Evolutionary conservation across 2,888 invertebrate species (phyloP).

Genomic region (Conus canariensis): DNA sequence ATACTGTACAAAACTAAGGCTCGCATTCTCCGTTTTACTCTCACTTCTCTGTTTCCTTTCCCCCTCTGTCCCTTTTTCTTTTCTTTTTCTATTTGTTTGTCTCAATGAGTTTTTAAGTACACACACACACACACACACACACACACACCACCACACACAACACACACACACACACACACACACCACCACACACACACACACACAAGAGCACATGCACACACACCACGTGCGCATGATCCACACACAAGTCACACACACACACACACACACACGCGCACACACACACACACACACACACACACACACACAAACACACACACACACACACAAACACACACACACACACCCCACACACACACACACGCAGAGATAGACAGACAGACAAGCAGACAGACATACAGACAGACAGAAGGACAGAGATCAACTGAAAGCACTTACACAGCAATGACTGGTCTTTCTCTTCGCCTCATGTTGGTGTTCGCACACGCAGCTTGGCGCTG

Average conservation of each 20-base stretch:
- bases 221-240: background rate
- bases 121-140: background rate
- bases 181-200: background rate
- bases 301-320: background rate
- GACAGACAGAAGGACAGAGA: background rate
- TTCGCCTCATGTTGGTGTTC: too few relatives aligned
- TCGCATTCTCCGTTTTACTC: background rate
- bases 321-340: background rate
- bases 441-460: too few relatives aligned
- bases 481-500: too few relatives aligned
- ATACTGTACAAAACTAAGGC: too few relatives aligned
- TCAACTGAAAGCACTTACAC: too few relatives aligned
- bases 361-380: background rate
- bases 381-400: background rate
- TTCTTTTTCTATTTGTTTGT: too few relatives aligned
- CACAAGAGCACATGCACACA: background rate
- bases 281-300: background rate
- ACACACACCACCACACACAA: background rate
- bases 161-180: background rate
- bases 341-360: background rate
- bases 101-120: too few relatives aligned
- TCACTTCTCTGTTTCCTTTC: too few relatives aligned
- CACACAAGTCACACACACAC: background rate
- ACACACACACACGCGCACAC: background rate
- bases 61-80: too few relatives aligned